Evolutionary conservation across 2,797 vertebrate genomes (phyloP), one percentile per base, ranked within the genome.

Genomic region (Anableps anableps): DNA sequence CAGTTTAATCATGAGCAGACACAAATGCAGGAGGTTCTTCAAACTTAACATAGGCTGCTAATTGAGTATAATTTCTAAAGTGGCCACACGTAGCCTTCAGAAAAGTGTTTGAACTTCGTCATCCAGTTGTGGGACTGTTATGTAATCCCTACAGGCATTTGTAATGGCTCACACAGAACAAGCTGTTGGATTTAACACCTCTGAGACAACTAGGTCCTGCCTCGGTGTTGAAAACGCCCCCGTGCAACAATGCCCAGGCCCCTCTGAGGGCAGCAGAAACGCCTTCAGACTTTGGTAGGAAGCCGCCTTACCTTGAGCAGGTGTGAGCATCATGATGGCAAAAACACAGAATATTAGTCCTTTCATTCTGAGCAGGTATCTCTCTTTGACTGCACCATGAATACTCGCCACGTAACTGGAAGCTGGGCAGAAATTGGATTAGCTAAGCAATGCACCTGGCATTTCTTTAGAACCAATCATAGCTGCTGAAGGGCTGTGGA

Each of bases 381-480:
- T 73, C 85, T 80, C 81, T 76, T 72, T 72, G 81, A 79, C 71
- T 60, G 45, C 81, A 86, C 68, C 74, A 72, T 68, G 72, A 72
- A 75, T 75, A 86, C 66, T 76, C 80, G 36, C 47, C 76, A 84
- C 62, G 41, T 68, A 75, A 23, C 71, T 16, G 38, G 75, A 84
- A 47, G 72, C 48, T 21, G 29, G 10, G 29, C 50, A 87, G 62
- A 88, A 92, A 93, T 90, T 90, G 94, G 94, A 94, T 94, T 95
- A 95, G 87, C 68, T 70, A 50, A 48, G 82, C 66, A 80, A 82
- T 68, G 74, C 83, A 91, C 79, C 89, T 86, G 87, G 75, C 85
- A 71, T 81, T 78, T 68, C 17, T 55, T 58, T 71, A 19, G 70
- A 53, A 74, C 86, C 62, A 75, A 83, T 88, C 82, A 83, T 68